Evolutionary conservation across 2,797 vertebrate genomes (phyloP), one percentile per base, ranked within the genome.

Genomic region (Etheostoma perlongum): DNA sequence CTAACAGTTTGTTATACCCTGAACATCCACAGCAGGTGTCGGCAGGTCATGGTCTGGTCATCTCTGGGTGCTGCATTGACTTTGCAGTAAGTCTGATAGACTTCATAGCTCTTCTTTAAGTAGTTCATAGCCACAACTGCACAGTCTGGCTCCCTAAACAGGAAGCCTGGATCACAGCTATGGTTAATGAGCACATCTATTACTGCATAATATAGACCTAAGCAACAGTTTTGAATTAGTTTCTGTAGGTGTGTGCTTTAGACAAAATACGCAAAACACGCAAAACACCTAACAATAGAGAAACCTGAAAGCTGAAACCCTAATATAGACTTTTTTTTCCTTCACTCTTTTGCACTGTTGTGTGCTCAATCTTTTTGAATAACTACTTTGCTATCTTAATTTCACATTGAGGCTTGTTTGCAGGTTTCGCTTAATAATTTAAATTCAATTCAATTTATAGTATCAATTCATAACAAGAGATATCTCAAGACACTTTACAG

Each of bases 1-100:
- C 7, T 72, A n/a, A 1, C 1, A 27, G 66, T 6, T n/a, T 60
- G 83, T 27, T 58, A 61, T 91, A 99, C 97, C 54, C 95, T 95
- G 63, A 97, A 85, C 94, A 98, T 95, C 96, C 95, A 97, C 81
- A 99, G 87, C 72, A 99, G 96, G n/a, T 96, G 87, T 51, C 94
- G 93, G 88, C 83, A 95, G 69, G 91, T 98, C 96, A 98, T 93
- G 3, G 88, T 94, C 6, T 63, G 79, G 73, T 95, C 94, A 2
- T 90, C 70, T 1, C 87, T 90, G 33, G 86, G 46, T 0, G 25
- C 21, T 0, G 27, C 0, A 0, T 3, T 84, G 0, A 67, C 87
- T 49, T 59, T 90, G 74, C 94, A 93, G 74, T 94, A 87, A 15
- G 60, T 44, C 62, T 74, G 79, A 62, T 96, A 96, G 40, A 98